A percentile compares a stretch with the other conserved stretches of the same genome.
These are phyloP conservation scores for Matsumurasca onukii DNA, from an alignment of 1,140 invertebrate species.

Conservation along the genomic window DNA sequence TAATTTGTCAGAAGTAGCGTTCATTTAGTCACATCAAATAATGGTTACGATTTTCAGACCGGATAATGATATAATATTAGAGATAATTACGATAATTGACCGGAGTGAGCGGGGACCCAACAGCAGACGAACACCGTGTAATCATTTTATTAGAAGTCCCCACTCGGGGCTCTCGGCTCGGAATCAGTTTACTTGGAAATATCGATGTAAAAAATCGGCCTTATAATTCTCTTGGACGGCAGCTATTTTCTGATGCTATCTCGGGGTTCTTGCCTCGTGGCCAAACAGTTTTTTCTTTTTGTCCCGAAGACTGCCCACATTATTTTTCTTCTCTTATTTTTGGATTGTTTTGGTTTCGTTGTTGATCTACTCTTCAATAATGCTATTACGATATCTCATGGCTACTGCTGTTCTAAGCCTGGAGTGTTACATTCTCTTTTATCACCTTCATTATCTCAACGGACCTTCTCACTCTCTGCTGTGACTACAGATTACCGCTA, in stretches of 20 bases:
- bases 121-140: background rate
- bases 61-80: slow-evolving; percentile 20
- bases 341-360: slow-evolving; percentile 12
- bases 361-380: slow-evolving; percentile 13
- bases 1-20: slow-evolving; percentile 10
- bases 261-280: slow-evolving; percentile 6
- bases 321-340: slow-evolving; percentile 10
- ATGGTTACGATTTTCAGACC: slow-evolving; percentile 14
- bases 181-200: slow-evolving; percentile 11
- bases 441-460: background rate
- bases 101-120: background rate
- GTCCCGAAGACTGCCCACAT: background rate
- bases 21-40: slow-evolving; percentile 21
- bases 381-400: slow-evolving; percentile 16
- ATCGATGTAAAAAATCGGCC: slow-evolving; percentile 25
- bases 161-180: background rate
- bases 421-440: background rate
- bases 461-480: background rate
- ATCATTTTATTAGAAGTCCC: slow-evolving; percentile 21
- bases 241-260: slow-evolving; percentile 25
- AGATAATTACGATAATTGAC: slow-evolving; percentile 23
- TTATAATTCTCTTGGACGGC: slow-evolving; percentile 16
- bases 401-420: background rate
- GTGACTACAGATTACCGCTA: background rate
- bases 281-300: slow-evolving; percentile 13